Base-by-base conservation (phyloP, 2,888 invertebrate genomes). In the Leptopilina drosophilae region DNA sequence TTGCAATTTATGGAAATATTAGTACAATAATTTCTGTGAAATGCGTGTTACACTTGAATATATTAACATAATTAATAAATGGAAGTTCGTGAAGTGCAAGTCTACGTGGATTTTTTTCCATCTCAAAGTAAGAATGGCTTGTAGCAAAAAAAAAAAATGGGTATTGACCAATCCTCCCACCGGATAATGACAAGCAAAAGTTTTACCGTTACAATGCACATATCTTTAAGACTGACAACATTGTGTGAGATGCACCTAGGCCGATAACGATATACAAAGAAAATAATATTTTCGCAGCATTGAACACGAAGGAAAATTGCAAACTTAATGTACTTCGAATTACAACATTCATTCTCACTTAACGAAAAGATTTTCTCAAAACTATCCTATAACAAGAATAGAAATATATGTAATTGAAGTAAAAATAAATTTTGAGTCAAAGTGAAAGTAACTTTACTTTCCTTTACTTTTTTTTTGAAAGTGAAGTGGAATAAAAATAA, bases 121-220 rank as follows among this genome's bases (percentile, higher is more conserved):
- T 56, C 14, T 64, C 40, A 69, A 20, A 46, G 40, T 76, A 80
- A 33, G 82, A 82, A 82, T 81, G 49, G 81, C 75, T 79, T 82
- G 79, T 81, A 79, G 64, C 20, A 20, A 20, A 20, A 80, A 80
- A 80, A 79, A 67, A 80, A 80, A 80, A 78, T 79, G 65, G 46
- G 56, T 42, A 82, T 82, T 82, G 80, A 79, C 78, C 77, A 82
- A 82, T 78, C 62, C 78, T 77, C 81, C 78, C 56, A 81, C 78
- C 77, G 77, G 82, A 82, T 82, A 82, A 78, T 80, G 80, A 82
- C 82, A 82, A 78, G 79, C 79, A 75, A 73, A 77, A 73, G 79
- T 82, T 81, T 69, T 76, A 78, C 77, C 66, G 78, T 82, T 79
- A 77, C 78, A 40, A 77, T 77, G 79, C 78, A 62, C 64, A 75